Evolutionary conservation across 2,797 vertebrate species (phyloP).

Genomic region (Chaetophractus vellerosus): DNA sequence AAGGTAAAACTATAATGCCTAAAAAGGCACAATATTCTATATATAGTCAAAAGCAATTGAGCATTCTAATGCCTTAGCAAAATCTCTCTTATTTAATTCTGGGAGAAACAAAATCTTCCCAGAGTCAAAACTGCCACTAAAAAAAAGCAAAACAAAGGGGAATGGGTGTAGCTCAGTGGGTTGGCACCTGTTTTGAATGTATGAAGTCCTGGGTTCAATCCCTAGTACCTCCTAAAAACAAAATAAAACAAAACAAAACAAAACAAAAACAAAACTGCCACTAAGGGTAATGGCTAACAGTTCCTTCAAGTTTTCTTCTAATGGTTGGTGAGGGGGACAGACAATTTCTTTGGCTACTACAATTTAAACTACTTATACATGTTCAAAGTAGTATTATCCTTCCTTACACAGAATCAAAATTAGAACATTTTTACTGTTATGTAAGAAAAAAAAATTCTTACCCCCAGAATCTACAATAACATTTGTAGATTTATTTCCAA

Average conservation of each 20-base stretch:
- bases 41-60: background rate
- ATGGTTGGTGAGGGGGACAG: background rate
- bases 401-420: slow-evolving; percentile 63
- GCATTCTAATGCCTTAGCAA: slow-evolving; percentile 39
- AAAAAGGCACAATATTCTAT: background rate
- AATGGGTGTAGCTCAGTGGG: no score
- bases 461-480: slow-evolving; percentile 94
- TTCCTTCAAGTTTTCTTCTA: background rate
- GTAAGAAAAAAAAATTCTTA: slow-evolving; percentile 89
- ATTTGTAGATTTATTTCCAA: slow-evolving; percentile 95
- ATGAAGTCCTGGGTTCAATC: no score
- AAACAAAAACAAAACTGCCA: no score
- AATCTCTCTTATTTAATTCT: slow-evolving; percentile 4
- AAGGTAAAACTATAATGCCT: slow-evolving; percentile 16
- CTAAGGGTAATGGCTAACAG: background rate
- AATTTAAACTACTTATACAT: slow-evolving; percentile 60
- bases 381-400: slow-evolving; percentile 54
- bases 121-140: slow-evolving; percentile 49
- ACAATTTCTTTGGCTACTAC: background rate
- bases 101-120: slow-evolving; percentile 35
- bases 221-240: no score
- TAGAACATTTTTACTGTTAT: slow-evolving; percentile 68
- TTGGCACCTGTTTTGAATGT: no score
- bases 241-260: no score
- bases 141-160: no score